Percentiles rank a stretch among this genome's conserved stretches.
These are phyloP conservation scores for Apteryx mantelli DNA, from an alignment of 2,113 vertebrate genomes.

Conservation along the genomic window DNA sequence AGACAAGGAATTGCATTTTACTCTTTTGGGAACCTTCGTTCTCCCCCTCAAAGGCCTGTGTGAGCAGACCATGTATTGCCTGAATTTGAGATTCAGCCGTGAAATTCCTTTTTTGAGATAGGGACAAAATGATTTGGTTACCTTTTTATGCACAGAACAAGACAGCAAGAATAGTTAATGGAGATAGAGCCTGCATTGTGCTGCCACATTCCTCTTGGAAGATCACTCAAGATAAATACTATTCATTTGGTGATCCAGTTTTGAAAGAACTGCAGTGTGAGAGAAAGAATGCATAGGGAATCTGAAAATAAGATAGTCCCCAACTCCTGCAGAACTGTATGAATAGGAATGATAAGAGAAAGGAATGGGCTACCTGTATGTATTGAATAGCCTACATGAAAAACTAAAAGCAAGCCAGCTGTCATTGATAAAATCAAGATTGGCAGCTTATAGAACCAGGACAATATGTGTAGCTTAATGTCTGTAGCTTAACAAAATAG, in stretches of 20 bases:
- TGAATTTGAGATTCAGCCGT: conserved; percentile 39
- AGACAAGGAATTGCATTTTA: neutral
- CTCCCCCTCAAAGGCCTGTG: neutral
- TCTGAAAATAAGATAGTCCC: conserved; percentile 38
- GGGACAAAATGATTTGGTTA: conserved; percentile 14
- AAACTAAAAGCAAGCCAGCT: conserved; percentile 20
- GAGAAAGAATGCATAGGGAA: conserved; percentile 17
- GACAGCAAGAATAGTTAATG: conserved; percentile 6
- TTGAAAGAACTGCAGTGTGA: conserved; percentile 6
- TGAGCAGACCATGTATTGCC: neutral
- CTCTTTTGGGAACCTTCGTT: neutral
- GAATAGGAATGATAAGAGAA: conserved; percentile 57
- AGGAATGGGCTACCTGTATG: conserved; percentile 22
- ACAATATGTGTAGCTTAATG: conserved; percentile 15
- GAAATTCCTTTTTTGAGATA: conserved; percentile 52
- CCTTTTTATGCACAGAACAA: neutral
- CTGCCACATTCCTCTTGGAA: conserved; percentile 13
- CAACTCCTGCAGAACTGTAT: conserved; percentile 17
- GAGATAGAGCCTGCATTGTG: neutral
- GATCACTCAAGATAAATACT: conserved; percentile 48
- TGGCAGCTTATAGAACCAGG: conserved; percentile 12
- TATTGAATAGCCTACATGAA: conserved; percentile 3
- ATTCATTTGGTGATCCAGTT: conserved; percentile 5
- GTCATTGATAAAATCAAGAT: conserved; percentile 43
- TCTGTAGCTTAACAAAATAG: neutral